phyloP scores from a whole-genome alignment of 2,888 invertebrate genomes.

The Tiliacea citrago region DNA sequence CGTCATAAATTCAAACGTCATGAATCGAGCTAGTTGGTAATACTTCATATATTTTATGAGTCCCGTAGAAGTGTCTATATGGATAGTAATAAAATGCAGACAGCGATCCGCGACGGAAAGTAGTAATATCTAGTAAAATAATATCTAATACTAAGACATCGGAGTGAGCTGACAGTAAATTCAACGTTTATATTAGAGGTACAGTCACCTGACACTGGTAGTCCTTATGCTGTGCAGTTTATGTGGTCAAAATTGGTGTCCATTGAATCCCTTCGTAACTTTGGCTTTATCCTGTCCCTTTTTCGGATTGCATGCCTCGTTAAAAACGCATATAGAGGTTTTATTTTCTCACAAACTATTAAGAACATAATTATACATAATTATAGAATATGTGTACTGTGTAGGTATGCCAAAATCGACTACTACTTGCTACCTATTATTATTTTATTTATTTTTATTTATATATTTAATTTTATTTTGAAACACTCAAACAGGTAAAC shows the following conservation, averaged over 20 bases:
- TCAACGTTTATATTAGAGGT: slow-evolving; percentile 66
- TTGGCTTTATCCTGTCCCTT: slow-evolving; percentile 21
- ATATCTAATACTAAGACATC: slow-evolving; percentile 63
- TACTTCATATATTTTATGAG: slow-evolving; percentile 73
- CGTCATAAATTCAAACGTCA: slow-evolving; percentile 67
- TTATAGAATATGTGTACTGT: neutral
- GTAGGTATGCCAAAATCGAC: neutral
- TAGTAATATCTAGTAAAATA: slow-evolving; percentile 73
- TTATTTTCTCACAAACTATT: neutral
- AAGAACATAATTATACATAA: neutral
- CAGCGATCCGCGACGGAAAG: slow-evolving; percentile 66
- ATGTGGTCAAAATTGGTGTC: slow-evolving; percentile 45
- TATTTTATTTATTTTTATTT: no score
- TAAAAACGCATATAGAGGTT: slow-evolving; percentile 6
- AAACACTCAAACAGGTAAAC: no score
- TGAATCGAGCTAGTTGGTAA: slow-evolving; percentile 65
- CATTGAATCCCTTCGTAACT: slow-evolving; percentile 32
- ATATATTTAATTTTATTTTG: no score
- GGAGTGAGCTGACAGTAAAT: slow-evolving; percentile 64
- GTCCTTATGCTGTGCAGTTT: slow-evolving; percentile 47
- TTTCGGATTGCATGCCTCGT: slow-evolving; percentile 17
- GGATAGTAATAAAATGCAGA: slow-evolving; percentile 74
- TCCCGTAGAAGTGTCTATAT: slow-evolving; percentile 70
- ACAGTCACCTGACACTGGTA: slow-evolving; percentile 32
- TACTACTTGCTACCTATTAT: no score